A percentile compares a stretch with the other conserved stretches of the same genome.
Conservation (phyloP, 1,140 invertebrate species). For the Halotydeus destructor region DNA sequence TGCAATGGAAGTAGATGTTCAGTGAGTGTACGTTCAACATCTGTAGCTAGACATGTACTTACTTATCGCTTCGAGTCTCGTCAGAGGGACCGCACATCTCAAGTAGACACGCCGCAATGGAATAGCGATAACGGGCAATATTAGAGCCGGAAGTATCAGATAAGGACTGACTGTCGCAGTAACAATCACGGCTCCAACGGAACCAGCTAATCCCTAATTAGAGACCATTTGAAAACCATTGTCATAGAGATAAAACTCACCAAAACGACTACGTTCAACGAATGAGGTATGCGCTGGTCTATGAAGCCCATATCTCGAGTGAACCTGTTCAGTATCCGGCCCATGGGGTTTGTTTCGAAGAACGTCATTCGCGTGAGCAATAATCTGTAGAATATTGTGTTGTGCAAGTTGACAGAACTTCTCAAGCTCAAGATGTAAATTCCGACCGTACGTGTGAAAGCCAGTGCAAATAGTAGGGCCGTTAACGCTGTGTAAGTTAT, state of each 20-base stretch:
- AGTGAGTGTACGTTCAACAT: no score
- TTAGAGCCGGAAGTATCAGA: no score
- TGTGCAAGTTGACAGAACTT: conserved; percentile 54
- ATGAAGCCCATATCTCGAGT: conserved; percentile 13
- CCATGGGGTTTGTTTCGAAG: conserved; percentile 60
- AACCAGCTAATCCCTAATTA: no score
- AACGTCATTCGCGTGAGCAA: conserved; percentile 59
- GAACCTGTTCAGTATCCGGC: conserved; percentile 10
- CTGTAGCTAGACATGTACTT: no score
- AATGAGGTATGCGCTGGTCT: conserved; percentile 17
- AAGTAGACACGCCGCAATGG: conserved; percentile 51
- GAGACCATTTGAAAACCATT: no score
- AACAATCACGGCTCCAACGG: no score
- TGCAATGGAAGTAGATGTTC: conserved; percentile 1
- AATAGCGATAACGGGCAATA: conserved; percentile 47
- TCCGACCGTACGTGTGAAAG: conserved; percentile 34
- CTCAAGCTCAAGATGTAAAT: conserved; percentile 56
- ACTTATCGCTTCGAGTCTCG: conserved; percentile 69
- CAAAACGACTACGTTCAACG: conserved; percentile 42
- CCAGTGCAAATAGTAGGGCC: conserved; percentile 22
- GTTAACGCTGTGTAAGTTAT: conserved; percentile 24
- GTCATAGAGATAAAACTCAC: no score
- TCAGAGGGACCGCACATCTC: conserved; percentile 55
- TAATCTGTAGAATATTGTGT: conserved; percentile 57
- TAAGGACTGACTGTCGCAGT: no score